A percentile compares a stretch with the other conserved stretches of the same genome.
Conservation (phyloP, 2,888 invertebrate species). For the Caenorhabditis macrosperma region DNA sequence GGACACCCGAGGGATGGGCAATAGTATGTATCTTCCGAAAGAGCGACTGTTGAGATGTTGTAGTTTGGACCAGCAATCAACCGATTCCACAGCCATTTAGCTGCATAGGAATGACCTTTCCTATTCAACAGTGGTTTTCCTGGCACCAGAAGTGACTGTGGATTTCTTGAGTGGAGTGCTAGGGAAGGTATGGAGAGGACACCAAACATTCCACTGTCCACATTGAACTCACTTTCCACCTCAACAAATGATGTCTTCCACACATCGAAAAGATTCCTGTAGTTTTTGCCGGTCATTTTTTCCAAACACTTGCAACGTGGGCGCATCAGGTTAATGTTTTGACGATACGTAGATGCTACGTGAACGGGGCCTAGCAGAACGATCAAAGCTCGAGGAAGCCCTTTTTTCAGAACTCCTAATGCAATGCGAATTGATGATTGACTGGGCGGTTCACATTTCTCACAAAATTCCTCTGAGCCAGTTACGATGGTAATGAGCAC, state of each 20-base stretch:
- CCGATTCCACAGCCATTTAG: constrained; percentile 79
- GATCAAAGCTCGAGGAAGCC: constrained; percentile 71
- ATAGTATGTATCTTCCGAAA: constrained; percentile 76
- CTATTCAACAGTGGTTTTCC: constrained; percentile 74
- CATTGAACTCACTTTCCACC: constrained; percentile 73
- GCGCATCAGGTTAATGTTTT: constrained; percentile 75
- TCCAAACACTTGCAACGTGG: constrained; percentile 69
- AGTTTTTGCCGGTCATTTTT: constrained; percentile 67
- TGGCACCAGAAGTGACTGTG: constrained; percentile 73
- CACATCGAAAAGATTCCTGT: constrained; percentile 66
- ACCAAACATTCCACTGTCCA: constrained; percentile 72
- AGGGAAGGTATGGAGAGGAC: constrained; percentile 74
- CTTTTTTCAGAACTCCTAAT: constrained; percentile 67
- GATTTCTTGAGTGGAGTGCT: constrained; percentile 75
- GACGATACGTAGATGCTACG: constrained; percentile 73
- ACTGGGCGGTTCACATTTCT: constrained; percentile 72
- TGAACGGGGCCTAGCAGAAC: constrained; percentile 78
- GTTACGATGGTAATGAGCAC: constrained; percentile 73
- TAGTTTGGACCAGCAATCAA: constrained; percentile 75
- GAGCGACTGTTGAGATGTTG: constrained; percentile 68
- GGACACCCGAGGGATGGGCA: constrained; percentile 78
- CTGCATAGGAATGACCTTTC: constrained; percentile 78
- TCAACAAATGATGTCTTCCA: constrained; percentile 71
- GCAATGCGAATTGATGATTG: constrained; percentile 67
- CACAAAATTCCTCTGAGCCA: constrained; percentile 77